Evolutionary conservation across 2,888 invertebrate species (phyloP).

Genomic region (Petrolisthes cinctipes): DNA sequence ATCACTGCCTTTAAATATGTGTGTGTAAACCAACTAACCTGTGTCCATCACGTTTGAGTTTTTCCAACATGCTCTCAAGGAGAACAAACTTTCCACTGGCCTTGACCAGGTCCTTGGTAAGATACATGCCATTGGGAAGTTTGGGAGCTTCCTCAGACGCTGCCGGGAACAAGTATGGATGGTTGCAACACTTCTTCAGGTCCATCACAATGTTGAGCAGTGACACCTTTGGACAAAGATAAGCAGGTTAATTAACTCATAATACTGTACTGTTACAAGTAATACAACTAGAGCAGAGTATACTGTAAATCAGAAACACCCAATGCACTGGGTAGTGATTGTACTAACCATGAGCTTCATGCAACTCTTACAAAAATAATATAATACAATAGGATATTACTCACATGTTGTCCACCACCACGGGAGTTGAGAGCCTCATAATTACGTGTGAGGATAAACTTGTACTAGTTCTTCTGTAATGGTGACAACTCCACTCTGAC

Average conservation of each 20-base stretch:
- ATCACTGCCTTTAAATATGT: no score
- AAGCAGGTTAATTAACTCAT: background rate
- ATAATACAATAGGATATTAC: background rate
- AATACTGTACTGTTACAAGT: background rate
- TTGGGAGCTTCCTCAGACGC: constrained; percentile 93
- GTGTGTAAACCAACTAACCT: constrained; percentile 62
- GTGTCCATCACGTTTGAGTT: constrained; percentile 91
- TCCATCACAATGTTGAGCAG: constrained; percentile 99
- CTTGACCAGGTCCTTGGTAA: constrained; percentile 88
- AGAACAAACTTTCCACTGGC: constrained; percentile 95
- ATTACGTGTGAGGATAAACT: constrained; percentile 97
- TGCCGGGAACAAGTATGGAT: constrained; percentile 97
- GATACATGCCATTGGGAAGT: constrained; percentile 91
- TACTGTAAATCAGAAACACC: background rate
- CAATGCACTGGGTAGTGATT: background rate
- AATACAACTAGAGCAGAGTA: background rate
- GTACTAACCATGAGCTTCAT: no score
- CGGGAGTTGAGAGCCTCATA: constrained; percentile 97
- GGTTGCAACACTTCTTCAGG: constrained; percentile 99
- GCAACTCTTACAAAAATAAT: no score
- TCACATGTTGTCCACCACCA: constrained; percentile 85
- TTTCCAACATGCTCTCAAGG: constrained; percentile 91
- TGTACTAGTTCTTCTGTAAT: constrained; percentile 99
- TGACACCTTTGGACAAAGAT: constrained; percentile 77
- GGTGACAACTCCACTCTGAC: constrained; percentile 97